Evolutionary conservation across 2,797 vertebrate species (phyloP).

Genomic region (Lateolabrax maculatus): DNA sequence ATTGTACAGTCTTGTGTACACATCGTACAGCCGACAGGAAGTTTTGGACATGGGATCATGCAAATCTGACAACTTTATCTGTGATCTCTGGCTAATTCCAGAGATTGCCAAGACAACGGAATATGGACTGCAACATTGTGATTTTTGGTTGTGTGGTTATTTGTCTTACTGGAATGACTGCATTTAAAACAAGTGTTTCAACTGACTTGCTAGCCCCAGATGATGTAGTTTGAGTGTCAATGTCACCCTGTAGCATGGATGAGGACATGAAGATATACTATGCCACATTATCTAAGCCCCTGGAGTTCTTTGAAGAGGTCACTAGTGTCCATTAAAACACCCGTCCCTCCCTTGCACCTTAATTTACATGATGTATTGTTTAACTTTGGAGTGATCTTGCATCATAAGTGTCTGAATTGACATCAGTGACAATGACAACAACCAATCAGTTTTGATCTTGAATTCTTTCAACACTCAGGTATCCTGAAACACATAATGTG

Average conservation of each 20-base stretch:
- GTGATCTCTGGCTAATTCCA: too few relatives aligned
- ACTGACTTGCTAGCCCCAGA: background rate
- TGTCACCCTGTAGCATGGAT: background rate
- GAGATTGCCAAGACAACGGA: too few relatives aligned
- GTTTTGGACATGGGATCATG: too few relatives aligned
- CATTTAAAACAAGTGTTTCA: slow-evolving; percentile 16
- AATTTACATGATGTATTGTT: slow-evolving; percentile 12
- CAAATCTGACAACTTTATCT: too few relatives aligned
- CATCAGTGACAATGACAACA: background rate
- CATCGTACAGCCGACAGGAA: too few relatives aligned
- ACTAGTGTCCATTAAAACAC: background rate
- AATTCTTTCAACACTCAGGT: background rate
- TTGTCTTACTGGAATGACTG: slow-evolving; percentile 14
- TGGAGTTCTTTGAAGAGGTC: background rate
- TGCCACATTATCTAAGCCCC: background rate
- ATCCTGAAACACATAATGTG: background rate
- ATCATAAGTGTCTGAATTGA: background rate
- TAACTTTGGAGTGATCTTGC: background rate
- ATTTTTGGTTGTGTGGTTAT: slow-evolving; percentile 1
- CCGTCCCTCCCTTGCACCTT: background rate
- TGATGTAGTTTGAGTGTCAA: background rate
- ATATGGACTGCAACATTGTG: too few relatives aligned
- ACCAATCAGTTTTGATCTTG: background rate
- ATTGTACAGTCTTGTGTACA: too few relatives aligned
- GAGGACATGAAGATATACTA: slow-evolving; percentile 16